Evolutionary conservation across 2,888 invertebrate species (phyloP), one percentile per base, ranked within the genome.

Genomic region (Marronus borbonicus): DNA sequence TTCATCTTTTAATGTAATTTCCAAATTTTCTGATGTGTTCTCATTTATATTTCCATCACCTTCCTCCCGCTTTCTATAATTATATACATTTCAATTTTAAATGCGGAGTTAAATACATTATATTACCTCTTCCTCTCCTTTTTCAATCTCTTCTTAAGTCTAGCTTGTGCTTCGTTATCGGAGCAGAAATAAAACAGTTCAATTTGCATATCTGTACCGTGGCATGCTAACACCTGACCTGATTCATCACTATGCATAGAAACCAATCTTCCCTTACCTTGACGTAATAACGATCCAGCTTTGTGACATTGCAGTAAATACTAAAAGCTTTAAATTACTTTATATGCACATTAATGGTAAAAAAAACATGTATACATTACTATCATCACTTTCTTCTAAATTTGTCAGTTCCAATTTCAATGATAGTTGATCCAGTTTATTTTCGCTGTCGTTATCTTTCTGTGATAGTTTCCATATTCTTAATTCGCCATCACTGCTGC

Each of bases 151-250:
- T 97, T 98, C 39, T 92, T 90, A 84, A 94, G 90, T 80, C 94
- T 92, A 36, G 89, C 88, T 80, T 92, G 91, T 0, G 95, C 93
- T 84, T 97, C 95, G 12, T 94, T 93, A 24, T 95, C 93, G 0
- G 93, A 89, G 84, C 95, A 93, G 83, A 99, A 93, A 60, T 93
- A 90, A 86, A 97, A 98, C 76, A 96, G 88, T 89, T 99, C 98
- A 17, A 98, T 89, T 31, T 92, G 88, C 76, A 93, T 92, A 84
- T 97, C 96, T 12, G 93, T 93, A 1, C 98, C 98, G 86, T 96
- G 95, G 86, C 96, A 96, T 1, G 93, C 93, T 2, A 98, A 86
- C 24, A 97, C 88, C 80, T 92, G 91, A 81, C 94, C 93, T 24
- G 94, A 92, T 0, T 90, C 88, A 88, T 98, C 97, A 1, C 93